These are phyloP conservation scores for Microplitis manilae DNA, from an alignment of 2,888 invertebrate species.

Conservation along the genomic window DNA sequence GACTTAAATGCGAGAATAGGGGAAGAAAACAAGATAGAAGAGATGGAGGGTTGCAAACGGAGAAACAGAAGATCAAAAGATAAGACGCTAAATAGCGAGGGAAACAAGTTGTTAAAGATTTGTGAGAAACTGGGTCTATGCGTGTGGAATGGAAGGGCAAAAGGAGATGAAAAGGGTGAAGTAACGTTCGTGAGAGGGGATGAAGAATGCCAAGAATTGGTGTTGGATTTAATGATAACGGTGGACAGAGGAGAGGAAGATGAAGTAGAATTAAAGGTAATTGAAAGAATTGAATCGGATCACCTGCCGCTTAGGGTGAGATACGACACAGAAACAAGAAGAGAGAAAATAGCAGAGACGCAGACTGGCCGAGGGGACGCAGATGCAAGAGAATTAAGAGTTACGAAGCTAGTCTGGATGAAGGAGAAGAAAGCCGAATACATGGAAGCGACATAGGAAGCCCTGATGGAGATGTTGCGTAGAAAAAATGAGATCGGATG, in stretches of 20 bases:
- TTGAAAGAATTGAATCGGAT: conserved; percentile 32
- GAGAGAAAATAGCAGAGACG: neutral
- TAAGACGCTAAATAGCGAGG: conserved; percentile 15
- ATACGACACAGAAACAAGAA: neutral
- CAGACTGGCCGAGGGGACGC: neutral
- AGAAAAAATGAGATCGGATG: neutral
- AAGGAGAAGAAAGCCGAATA: neutral
- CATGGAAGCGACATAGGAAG: neutral
- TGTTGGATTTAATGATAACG: conserved; percentile 32
- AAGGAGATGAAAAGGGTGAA: conserved; percentile 36
- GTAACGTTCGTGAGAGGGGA: conserved; percentile 31
- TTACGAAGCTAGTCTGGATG: conserved; percentile 10
- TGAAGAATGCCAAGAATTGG: conserved; percentile 6
- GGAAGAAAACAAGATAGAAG: neutral
- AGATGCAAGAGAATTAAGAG: neutral
- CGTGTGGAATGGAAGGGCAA: conserved; percentile 30
- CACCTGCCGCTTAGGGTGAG: conserved; percentile 27
- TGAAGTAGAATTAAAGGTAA: neutral
- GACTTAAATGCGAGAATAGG: conserved; percentile 42
- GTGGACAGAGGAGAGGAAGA: neutral
- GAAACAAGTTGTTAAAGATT: conserved; percentile 20
- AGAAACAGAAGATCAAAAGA: conserved; percentile 22
- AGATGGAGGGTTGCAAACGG: neutral
- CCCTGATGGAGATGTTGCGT: neutral
- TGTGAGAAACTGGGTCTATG: conserved; percentile 28